These are phyloP conservation scores for Deroptyus accipitrinus DNA, from an alignment of 2,113 vertebrate species.

Conservation along the genomic window DNA sequence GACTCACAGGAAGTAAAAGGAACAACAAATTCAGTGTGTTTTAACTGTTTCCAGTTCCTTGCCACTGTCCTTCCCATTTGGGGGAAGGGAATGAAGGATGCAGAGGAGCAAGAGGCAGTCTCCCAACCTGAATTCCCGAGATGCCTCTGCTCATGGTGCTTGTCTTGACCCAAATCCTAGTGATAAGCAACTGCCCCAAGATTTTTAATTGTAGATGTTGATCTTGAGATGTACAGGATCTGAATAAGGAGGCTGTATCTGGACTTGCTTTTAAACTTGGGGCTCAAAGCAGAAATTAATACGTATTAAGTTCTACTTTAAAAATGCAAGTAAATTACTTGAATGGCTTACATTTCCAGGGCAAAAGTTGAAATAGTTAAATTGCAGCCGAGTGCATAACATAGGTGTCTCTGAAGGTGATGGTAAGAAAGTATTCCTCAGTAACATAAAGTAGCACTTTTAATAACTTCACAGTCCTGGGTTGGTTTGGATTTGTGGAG, in stretches of 20 bases:
- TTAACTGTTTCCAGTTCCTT: background rate
- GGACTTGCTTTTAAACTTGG: background rate
- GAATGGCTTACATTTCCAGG: background rate
- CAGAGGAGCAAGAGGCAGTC: background rate
- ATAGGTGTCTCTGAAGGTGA: background rate
- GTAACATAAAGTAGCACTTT: background rate
- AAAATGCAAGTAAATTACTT: background rate
- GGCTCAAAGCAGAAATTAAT: background rate
- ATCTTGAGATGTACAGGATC: background rate
- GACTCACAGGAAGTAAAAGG: conserved; percentile 31
- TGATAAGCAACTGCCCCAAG: background rate
- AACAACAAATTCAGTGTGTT: background rate
- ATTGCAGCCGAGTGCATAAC: background rate
- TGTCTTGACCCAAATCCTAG: background rate
- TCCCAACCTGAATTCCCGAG: background rate
- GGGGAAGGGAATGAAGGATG: background rate
- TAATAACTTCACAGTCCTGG: background rate
- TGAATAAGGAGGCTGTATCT: background rate
- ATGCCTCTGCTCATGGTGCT: background rate
- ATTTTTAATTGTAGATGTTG: background rate
- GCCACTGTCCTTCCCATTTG: background rate
- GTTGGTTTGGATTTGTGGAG: background rate
- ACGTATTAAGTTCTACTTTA: background rate
- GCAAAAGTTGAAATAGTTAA: background rate
- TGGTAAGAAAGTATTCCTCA: background rate